Percentiles rank a stretch among this genome's conserved stretches.
These are phyloP conservation scores for Triops longicaudatus DNA, from an alignment of 1,140 invertebrate genomes.

Conservation along the genomic window DNA sequence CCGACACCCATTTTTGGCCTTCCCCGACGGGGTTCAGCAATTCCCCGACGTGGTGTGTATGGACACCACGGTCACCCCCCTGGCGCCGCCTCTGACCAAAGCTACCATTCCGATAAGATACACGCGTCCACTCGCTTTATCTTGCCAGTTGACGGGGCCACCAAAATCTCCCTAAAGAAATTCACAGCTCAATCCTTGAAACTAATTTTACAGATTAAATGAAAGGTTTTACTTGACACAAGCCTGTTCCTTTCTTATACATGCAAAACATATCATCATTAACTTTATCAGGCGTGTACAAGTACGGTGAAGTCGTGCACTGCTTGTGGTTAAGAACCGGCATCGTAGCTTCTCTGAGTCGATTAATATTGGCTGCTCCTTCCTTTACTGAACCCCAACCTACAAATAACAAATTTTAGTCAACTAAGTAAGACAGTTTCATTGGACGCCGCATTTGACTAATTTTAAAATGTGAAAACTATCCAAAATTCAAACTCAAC, in stretches of 20 bases:
- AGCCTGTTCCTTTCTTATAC: slow-evolving; percentile 6
- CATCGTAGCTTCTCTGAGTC: slow-evolving; percentile 17
- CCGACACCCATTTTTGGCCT: too few species aligned
- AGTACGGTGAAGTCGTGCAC: neutral
- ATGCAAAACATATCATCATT: slow-evolving; percentile 25
- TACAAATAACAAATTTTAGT: neutral
- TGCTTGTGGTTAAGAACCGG: slow-evolving; percentile 7
- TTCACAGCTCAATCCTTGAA: too few species aligned
- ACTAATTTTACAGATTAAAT: slow-evolving; percentile 25
- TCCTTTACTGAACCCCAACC: slow-evolving; percentile 19
- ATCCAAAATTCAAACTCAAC: too few species aligned
- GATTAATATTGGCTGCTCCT: neutral
- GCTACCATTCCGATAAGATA: slow-evolving; percentile 19
- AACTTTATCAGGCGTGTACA: neutral
- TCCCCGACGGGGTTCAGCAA: too few species aligned
- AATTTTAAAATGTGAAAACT: neutral
- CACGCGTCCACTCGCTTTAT: neutral
- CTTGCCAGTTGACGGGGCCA: slow-evolving; percentile 19
- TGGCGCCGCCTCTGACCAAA: too few species aligned
- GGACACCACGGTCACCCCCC: too few species aligned
- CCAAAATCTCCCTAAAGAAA: slow-evolving; percentile 27
- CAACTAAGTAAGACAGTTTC: neutral
- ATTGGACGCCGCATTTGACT: neutral
- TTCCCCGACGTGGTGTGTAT: too few species aligned
- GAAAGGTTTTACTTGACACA: neutral